Evolutionary conservation across 2,797 vertebrate genomes (phyloP).

Genomic region (Ctenochaetus hawaiiensis): DNA sequence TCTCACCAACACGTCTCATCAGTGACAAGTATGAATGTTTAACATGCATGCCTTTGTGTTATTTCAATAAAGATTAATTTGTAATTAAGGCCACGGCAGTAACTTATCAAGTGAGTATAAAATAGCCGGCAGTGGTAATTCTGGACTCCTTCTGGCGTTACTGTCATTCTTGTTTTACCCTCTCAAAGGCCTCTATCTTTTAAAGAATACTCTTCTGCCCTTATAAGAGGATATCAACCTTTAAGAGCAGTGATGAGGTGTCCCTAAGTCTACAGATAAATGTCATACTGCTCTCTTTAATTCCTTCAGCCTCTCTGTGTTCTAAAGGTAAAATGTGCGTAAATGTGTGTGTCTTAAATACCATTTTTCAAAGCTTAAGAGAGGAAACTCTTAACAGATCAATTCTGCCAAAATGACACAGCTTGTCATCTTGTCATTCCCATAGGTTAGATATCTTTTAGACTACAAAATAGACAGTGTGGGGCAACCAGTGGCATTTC

Average conservation of each 20-base stretch:
- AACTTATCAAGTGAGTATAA: slow-evolving; percentile 56
- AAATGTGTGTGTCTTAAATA: slow-evolving; percentile 70
- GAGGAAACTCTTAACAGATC: slow-evolving; percentile 77
- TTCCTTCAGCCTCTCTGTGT: slow-evolving; percentile 65
- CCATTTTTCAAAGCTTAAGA: slow-evolving; percentile 56
- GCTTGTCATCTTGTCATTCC: slow-evolving; percentile 74
- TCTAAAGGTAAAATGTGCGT: slow-evolving; percentile 64
- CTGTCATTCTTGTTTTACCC: slow-evolving; percentile 58
- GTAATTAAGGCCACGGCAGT: slow-evolving; percentile 71
- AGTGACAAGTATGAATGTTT: slow-evolving; percentile 71
- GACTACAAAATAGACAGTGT: slow-evolving; percentile 65
- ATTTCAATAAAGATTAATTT: slow-evolving; percentile 76
- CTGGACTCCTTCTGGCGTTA: slow-evolving; percentile 48
- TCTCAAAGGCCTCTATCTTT: slow-evolving; percentile 48
- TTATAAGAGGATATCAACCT: slow-evolving; percentile 82
- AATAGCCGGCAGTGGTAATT: slow-evolving; percentile 44
- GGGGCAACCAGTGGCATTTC: slow-evolving; percentile 75
- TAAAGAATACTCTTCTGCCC: slow-evolving; percentile 57
- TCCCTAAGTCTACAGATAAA: slow-evolving; percentile 79
- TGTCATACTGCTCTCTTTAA: slow-evolving; percentile 80
- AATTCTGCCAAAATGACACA: slow-evolving; percentile 83
- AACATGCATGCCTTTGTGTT: slow-evolving; percentile 74
- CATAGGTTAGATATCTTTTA: slow-evolving; percentile 77
- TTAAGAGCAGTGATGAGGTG: slow-evolving; percentile 75
- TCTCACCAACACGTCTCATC: slow-evolving; percentile 64